These are phyloP conservation scores for Acrocyrtus sp. DNA, from an alignment of 2,888 invertebrate species.

Conservation along the genomic window DNA sequence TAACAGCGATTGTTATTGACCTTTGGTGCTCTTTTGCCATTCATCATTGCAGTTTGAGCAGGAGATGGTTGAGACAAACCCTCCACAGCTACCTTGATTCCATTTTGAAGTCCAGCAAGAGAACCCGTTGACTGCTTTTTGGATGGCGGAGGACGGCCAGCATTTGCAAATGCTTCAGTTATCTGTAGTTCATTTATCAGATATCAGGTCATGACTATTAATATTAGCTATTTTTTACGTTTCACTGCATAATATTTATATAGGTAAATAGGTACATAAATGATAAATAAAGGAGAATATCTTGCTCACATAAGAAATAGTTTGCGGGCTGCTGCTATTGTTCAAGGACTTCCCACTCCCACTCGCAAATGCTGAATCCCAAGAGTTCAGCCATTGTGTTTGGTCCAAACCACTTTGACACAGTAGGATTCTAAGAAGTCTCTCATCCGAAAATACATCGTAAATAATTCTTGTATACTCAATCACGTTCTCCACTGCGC, in stretches of 20 bases:
- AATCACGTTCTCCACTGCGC: slow-evolving; percentile 91
- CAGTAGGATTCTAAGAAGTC: slow-evolving; percentile 86
- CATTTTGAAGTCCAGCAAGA: slow-evolving; percentile 81
- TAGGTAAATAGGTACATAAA: no score
- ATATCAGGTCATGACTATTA: no score
- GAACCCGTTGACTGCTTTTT: slow-evolving; percentile 66
- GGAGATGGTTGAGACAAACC: slow-evolving; percentile 75
- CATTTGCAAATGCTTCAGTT: slow-evolving; percentile 82
- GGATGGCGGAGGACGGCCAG: slow-evolving; percentile 72
- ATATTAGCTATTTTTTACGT: no score
- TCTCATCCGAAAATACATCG: slow-evolving; percentile 94
- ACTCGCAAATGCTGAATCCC: slow-evolving; percentile 72
- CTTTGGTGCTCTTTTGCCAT: slow-evolving; percentile 32
- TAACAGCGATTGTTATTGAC: no score
- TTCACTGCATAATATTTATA: no score
- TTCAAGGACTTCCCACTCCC: background rate
- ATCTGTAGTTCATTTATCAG: no score
- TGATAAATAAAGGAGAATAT: background rate
- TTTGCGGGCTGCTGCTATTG: slow-evolving; percentile 78
- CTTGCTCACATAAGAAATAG: slow-evolving; percentile 81
- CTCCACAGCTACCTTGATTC: slow-evolving; percentile 86
- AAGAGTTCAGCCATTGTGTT: slow-evolving; percentile 82
- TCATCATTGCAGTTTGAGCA: slow-evolving; percentile 75
- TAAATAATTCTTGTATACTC: slow-evolving; percentile 97
- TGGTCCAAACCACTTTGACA: slow-evolving; percentile 73